Evolutionary conservation across 2,797 vertebrate genomes (phyloP), one percentile per base, ranked within the genome.

Genomic region (Bovichtus diacanthus): DNA sequence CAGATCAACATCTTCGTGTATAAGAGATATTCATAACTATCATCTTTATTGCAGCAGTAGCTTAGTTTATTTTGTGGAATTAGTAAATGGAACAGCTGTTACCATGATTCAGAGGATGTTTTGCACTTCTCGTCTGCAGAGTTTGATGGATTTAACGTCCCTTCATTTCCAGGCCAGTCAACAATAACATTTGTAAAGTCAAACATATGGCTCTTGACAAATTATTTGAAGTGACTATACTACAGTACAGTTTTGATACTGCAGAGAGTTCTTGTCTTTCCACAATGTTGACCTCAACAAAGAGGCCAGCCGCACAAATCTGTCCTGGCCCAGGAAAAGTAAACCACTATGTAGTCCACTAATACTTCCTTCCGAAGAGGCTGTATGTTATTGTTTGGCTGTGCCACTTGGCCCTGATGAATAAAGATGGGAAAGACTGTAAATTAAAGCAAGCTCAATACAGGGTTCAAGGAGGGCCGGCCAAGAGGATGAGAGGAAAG

Each of bases 271-370:
- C 21, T 53, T 65, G 62, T 29, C 49, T 47, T 64, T 87, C 62
- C 55, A 38, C 62, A 49, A n/a, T 0, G 38, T 44, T 83, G 84
- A 84, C 74, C 82, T 77, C 44, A 29, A 80, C 46, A 41, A 54
- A 70, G 53, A 91, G 62, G 62, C 27, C 67, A 73, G 78, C 73
- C 43, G 3, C 58, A 43, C 75, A 77, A 83, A 79, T 88, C 66
- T 70, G 63, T 72, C 65, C 80, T 80, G 84, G 85, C 83, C 44
- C 58, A 31, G 70, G 74, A 74, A 82, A 81, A 81, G 82, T 88
- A 91, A 93, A 93, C 87, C 67, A 44, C 64, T 34, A 49, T 76
- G 59, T 86, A 80, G 89, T 89, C 85, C 83, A 83, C 69, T 85
- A 87, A 88, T 83, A 70, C 83, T 90, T 85, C 83, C 70, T 82